These are phyloP conservation scores for Platycheirus rosarum DNA, from an alignment of 2,888 invertebrate species.

Conservation along the genomic window DNA sequence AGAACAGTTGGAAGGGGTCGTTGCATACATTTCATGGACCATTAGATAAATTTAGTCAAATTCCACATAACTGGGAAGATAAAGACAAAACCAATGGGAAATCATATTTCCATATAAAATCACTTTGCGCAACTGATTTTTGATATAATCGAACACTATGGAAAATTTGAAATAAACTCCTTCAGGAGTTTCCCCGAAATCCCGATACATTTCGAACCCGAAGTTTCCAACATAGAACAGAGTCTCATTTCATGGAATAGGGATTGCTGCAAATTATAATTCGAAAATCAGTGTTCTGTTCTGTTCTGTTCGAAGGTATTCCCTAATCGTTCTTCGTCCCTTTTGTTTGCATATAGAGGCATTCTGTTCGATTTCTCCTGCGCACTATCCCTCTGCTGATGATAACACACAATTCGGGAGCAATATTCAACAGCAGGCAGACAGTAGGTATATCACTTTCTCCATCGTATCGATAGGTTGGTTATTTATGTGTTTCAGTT, in stretches of 20 bases:
- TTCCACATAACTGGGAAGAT: no score
- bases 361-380: conserved; percentile 29
- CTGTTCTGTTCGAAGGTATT: background rate
- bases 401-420: conserved; percentile 34
- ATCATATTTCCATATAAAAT: no score
- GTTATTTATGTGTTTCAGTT: conserved; percentile 69
- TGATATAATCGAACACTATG: no score
- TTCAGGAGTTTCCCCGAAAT: no score
- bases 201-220: conserved; percentile 47
- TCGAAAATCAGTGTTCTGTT: conserved; percentile 59
- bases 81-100: no score
- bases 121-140: no score
- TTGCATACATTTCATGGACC: no score
- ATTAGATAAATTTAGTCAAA: no score
- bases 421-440: conserved; percentile 13
- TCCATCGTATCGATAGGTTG: conserved; percentile 55
- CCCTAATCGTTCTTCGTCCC: no score
- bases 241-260: conserved; percentile 56
- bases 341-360: no score
- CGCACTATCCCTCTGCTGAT: conserved; percentile 44
- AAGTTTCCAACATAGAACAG: conserved; percentile 69
- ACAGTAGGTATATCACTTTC: conserved; percentile 38
- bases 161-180: no score
- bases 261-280: conserved; percentile 55
- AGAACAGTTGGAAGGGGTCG: no score